Conservation (phyloP, 2,888 invertebrate genomes). For the Myathropa florea region DNA sequence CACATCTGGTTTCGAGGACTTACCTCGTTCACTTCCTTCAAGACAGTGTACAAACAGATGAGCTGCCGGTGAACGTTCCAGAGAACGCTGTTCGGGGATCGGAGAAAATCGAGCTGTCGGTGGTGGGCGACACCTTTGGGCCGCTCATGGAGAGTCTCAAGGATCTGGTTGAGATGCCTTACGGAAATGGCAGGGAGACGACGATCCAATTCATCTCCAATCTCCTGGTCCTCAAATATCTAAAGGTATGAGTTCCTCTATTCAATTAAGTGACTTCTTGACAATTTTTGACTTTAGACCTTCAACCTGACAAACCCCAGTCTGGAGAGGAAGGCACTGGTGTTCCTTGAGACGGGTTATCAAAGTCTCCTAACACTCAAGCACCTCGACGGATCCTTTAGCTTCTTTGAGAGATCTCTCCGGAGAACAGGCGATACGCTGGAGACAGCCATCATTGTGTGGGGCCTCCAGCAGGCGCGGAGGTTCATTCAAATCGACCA, state of each 20-base stretch:
- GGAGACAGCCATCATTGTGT: constrained; percentile 91
- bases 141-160: constrained; percentile 83
- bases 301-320: constrained; percentile 85
- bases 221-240: constrained; percentile 84
- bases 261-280: not conserved
- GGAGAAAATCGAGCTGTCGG: constrained; percentile 82
- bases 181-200: constrained; percentile 87
- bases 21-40: constrained; percentile 86
- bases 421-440: constrained; percentile 85
- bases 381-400: constrained; percentile 93
- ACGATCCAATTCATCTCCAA: constrained; percentile 86
- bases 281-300: constrained; percentile 39
- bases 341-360: constrained; percentile 90
- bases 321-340: constrained; percentile 83
- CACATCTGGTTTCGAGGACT: constrained; percentile 84
- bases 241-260: constrained; percentile 78
- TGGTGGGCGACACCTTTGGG: constrained; percentile 83
- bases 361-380: constrained; percentile 94
- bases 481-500: constrained; percentile 87
- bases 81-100: constrained; percentile 82
- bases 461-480: constrained; percentile 87
- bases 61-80: constrained; percentile 81
- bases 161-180: constrained; percentile 83
- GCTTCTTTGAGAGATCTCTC: constrained; percentile 84
- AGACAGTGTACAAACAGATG: constrained; percentile 78